Evolutionary conservation across 1,140 invertebrate species (phyloP), one percentile per base, ranked within the genome.

Genomic region (Drosophila yakuba): DNA sequence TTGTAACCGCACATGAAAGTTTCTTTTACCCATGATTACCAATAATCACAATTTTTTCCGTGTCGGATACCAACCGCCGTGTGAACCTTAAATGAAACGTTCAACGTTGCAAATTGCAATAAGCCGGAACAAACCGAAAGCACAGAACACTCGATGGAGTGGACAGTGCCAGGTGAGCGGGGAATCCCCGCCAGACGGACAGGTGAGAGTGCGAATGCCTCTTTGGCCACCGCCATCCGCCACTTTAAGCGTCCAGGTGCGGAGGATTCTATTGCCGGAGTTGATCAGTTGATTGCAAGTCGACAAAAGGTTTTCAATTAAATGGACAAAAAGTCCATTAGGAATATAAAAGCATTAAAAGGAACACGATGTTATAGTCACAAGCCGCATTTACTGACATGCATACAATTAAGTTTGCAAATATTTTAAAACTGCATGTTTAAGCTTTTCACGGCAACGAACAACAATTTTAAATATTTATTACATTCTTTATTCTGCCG

Each of bases 41-140:
- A 4, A 4, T 45, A 20, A 45, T 17, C 43, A 20, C 1, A 2
- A 20, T 45, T 45, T 38, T 20, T 38, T 38, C 7, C 20, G 56
- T 64, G 61, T 17, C n/a, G 8, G 15, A 20, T 54, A 25, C 47
- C 23, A 28, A 55, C 35, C 54, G 54, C 62, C 28, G 62, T 39
- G 54, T 35, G 41, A 28, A 52, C 41, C 48, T 47, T 55, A 48
- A 48, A 66, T 47, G 62, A 48, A 60, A 60, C 44, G 60, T 60
- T 60, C 57, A 58, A 14, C 55, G 36, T 23, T 23, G 25, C 43
- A 57, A 66, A 60, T 60, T 60, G 55, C 44, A 69, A 62, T 41
- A 41, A 36, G 64, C 51, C 50, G 11, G 32, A 48, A 28, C 50
- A 41, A 48, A 25, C 43, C 63, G 25, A 69, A 12, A 36, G 35